Percentiles rank a stretch among this genome's conserved stretches.
Conservation (phyloP, 2,797 vertebrate species). For the Otus scops region DNA sequence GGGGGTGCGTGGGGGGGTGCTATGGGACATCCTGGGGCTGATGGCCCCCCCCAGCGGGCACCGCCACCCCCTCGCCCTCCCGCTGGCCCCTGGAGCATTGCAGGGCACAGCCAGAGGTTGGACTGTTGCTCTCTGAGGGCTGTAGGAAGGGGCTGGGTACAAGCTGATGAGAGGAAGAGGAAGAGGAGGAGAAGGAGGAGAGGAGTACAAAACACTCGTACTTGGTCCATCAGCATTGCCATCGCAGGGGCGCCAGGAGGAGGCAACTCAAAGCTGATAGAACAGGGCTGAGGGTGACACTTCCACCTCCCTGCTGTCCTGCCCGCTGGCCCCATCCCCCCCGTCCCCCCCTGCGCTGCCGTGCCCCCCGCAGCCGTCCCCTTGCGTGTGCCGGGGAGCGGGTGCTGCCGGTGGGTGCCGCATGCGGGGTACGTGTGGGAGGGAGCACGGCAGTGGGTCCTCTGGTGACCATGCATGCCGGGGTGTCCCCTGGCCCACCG, state of each 20-base stretch:
- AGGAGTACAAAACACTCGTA: slow-evolving; percentile 72
- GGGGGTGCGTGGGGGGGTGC: neutral
- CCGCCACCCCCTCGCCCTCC: neutral
- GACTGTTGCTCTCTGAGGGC: slow-evolving; percentile 83
- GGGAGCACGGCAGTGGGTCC: fast-evolving
- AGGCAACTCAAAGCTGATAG: slow-evolving; percentile 81
- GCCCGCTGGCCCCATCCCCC: neutral
- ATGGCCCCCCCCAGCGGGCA: neutral
- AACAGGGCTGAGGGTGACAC: slow-evolving; percentile 69
- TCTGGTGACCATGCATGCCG: fast-evolving
- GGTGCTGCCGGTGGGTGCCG: neutral
- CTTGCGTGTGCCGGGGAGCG: neutral
- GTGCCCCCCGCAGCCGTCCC: neutral
- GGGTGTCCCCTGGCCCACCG: fast-evolving
- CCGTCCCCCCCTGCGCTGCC: neutral
- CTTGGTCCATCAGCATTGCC: slow-evolving; percentile 75
- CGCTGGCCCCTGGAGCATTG: slow-evolving; percentile 86
- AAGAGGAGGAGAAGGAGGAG: slow-evolving; percentile 60
- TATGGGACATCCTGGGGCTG: neutral
- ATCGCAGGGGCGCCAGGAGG: slow-evolving; percentile 68
- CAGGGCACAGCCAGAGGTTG: slow-evolving; percentile 87
- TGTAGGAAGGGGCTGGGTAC: slow-evolving; percentile 82
- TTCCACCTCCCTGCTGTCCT: neutral
- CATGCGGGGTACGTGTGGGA: fast-evolving
- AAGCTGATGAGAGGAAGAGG: slow-evolving; percentile 86